Base-by-base conservation (phyloP, 2,888 invertebrate species). In the Perithous albicinctus region DNA sequence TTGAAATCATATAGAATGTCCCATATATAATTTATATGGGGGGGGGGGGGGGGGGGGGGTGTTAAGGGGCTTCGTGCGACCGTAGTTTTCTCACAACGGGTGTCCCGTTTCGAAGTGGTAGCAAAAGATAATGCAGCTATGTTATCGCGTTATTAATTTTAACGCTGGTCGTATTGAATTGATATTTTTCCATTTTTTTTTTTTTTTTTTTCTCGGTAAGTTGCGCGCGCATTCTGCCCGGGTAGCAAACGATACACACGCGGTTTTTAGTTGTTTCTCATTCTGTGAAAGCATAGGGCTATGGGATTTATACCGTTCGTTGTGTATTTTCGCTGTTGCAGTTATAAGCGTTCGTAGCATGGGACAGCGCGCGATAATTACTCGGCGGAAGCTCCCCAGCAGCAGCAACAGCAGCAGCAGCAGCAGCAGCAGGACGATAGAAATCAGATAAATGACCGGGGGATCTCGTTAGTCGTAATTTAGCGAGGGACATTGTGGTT, bases 391-490 rank as follows among this genome's bases (percentile, higher is more conserved):
- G 74, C 61, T 67, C 77, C 35, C n/a, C n/a, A n/a, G n/a, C n/a
- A n/a, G n/a, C n/a, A n/a, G n/a, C n/a, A n/a, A n/a, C n/a, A n/a
- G n/a, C n/a, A n/a, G n/a, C n/a, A n/a, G n/a, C n/a, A n/a, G n/a
- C n/a, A n/a, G n/a, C n/a, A n/a, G 72, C 59, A 12, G 76, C 56
- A 29, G 46, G 73, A 78, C 77, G 82, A 82, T 82, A 78, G 78
- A 70, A 78, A 78, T 82, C 78, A 69, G 77, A 80, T 78, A 78
- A 78, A 78, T 66, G 64, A 63, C 51, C 63, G 78, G 48, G 69
- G 69, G 64, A 59, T 82, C 78, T 82, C 78, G 82, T 82, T 78
- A 78, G 78, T 59, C 64, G 64, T 78, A 59, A 82, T 82, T 78
- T 78, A 82, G 56, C 63, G 78, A 72, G 72, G 48, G 72, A 78